Evolutionary conservation across 2,797 vertebrate genomes (phyloP), one percentile per base, ranked within the genome.

Genomic region (Gymnoscopelus braueri): DNA sequence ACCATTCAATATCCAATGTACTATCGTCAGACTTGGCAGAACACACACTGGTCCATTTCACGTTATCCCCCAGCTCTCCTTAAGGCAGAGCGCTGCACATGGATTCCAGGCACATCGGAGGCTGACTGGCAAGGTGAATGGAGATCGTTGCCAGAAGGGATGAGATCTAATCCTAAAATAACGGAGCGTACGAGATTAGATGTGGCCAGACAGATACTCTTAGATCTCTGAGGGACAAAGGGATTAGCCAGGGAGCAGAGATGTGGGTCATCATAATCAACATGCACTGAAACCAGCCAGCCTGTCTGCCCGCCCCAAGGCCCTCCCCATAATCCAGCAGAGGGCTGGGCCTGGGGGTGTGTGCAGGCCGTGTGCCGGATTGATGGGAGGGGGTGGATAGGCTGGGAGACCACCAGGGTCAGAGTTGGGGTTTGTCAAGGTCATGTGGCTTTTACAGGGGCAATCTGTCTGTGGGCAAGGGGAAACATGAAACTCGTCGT

Each of bases 241-340:
- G 90, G 91, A 94, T 94, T 93, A 91, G 67, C 73, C 15, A 3
- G 39, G 68, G 73, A 71, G 80, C 82, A 79, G 66, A 67, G 82
- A 93, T 93, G 83, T 92, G 88, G 92, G 89, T 94, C 91, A 92
- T 94, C 91, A 92, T 66, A 84, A 67, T 69, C 66, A 62, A 77
- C 78, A 63, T 81, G 85, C 71, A 88, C 80, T 84, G 84, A 89
- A 91, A 90, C 83, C 86, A 84, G 81, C 73, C 80, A 85, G 82
- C 81, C 84, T 74, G 82, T 81, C 84, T 74, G 68, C 61, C 66
- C 67, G 78, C 81, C 81, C 61, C 0, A 23, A 79, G 86, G 87
- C 76, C 67, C 61, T 75, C 70, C 70, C 19, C 50, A 26, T 89
- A 88, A 92, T 91, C 87, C 86, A 77, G 32, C 73, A 35, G 69